Evolutionary conservation across 2,797 vertebrate species (phyloP), one percentile per base, ranked within the genome.

Genomic region (Muscicapa striata): DNA sequence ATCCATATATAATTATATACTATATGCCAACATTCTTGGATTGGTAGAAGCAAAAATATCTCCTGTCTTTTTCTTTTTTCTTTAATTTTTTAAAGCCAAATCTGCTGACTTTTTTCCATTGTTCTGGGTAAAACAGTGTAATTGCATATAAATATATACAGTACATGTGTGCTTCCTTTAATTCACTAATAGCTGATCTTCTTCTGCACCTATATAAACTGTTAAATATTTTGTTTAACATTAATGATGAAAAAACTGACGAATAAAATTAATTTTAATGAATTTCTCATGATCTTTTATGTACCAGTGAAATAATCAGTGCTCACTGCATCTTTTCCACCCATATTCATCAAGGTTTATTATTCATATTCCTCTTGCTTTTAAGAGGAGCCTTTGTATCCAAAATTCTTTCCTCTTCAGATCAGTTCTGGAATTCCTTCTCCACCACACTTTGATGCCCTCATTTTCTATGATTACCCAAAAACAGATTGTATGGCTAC

Each of bases 401-500:
- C 70, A 93, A 46, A 77, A 48, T 57, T 78, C 59, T 92, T 83
- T 92, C 36, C 6, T 77, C 13, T 83, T 86, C 77, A 79, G n/a
- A 73, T 55, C 32, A 67, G 27, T 57, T 88, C 63, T 70, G 70
- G 43, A 87, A 90, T 92, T 87, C 29, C n/a, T 74, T 74, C 57
- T 82, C 38, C 61, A 81, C 5, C 49, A 88, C 34, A 72, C 23
- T 82, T 88, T 67, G 45, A 38, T 61, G 86, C 30, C 45, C 68
- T 76, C 8, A 6, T 90, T 93, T 93, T 70, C 64, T 70, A 1
- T 64, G 87, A 78, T 79, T 84, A 91, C 11, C 38, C 49, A 90
- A 92, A 93, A 93, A 67, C 23, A 69, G 92, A 89, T 81, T 69
- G 69, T 38, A 49, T 29, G 79, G 59, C 55, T 96, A 87, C 77